Conservation (phyloP, 2,797 vertebrate species). For the Sphaeramia orbicularis region DNA sequence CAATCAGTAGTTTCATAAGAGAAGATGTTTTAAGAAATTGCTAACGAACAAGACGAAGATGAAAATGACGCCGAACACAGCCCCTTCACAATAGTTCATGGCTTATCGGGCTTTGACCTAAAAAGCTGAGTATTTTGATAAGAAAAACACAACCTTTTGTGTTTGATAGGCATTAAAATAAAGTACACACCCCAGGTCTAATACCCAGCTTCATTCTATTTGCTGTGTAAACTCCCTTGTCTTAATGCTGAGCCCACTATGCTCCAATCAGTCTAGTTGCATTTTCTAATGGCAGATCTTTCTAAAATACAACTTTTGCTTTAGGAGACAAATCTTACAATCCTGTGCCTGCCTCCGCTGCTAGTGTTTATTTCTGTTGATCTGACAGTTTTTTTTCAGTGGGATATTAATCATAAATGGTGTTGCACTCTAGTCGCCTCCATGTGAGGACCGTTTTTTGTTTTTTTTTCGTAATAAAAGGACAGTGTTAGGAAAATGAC, state of each 20-base stretch:
- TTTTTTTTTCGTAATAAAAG: constrained; percentile 25
- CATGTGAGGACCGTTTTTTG: constrained; percentile 5
- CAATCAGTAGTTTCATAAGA: too few species aligned
- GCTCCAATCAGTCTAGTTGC: not conserved
- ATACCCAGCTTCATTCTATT: not conserved
- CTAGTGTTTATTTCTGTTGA: constrained; percentile 13
- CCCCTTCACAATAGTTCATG: too few species aligned
- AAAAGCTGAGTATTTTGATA: too few species aligned
- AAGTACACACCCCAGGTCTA: not conserved
- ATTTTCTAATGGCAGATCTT: not conserved
- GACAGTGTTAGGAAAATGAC: not conserved
- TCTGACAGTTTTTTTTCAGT: constrained; percentile 14
- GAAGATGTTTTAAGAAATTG: too few species aligned
- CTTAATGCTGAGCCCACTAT: not conserved
- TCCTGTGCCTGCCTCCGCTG: constrained; percentile 2
- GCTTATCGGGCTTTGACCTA: too few species aligned
- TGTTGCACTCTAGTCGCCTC: not conserved
- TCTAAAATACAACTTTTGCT: not conserved
- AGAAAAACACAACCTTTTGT: too few species aligned
- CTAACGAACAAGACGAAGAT: too few species aligned
- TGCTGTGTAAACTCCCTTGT: not conserved
- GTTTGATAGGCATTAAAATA: too few species aligned
- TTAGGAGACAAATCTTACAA: not conserved
- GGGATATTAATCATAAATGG: constrained; percentile 45
- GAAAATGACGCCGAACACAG: too few species aligned